Conservation (phyloP, 92 coral and sea anemone species). For the Diadumene lineata region DNA sequence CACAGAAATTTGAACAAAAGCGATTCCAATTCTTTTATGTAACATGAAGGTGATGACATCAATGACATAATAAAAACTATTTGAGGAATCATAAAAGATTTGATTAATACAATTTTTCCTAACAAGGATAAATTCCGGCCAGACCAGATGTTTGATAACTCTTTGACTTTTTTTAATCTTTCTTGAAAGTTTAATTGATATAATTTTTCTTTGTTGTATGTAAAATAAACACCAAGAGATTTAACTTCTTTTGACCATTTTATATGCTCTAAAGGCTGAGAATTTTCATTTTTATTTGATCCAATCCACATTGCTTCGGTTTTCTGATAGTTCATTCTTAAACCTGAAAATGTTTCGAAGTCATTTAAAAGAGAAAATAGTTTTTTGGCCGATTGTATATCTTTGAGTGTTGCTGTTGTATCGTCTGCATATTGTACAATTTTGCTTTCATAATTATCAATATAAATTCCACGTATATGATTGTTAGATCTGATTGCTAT, state of each 20-base stretch:
- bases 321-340: background rate
- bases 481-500: no score
- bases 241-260: constrained; percentile 4
- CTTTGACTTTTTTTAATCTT: background rate
- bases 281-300: background rate
- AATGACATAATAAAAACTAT: background rate
- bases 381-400: constrained; percentile 10
- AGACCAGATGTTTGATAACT: background rate
- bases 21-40: background rate
- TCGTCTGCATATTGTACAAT: constrained; percentile 34
- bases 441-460: constrained; percentile 1
- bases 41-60: background rate
- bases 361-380: background rate
- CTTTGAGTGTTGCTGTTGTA: constrained; percentile 15
- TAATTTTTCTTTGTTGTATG: background rate
- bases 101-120: background rate
- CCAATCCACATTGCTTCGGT: constrained; percentile 2
- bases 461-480: no score
- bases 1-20: constrained; percentile 34
- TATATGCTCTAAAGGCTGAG: background rate
- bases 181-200: background rate
- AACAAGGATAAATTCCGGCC: background rate
- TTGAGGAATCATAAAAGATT: background rate
- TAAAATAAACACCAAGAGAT: background rate
- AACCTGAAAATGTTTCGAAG: background rate